Evolutionary conservation across 2,113 vertebrate genomes (phyloP), one percentile per base, ranked within the genome.

Genomic region (Epinephelus lanceolatus): DNA sequence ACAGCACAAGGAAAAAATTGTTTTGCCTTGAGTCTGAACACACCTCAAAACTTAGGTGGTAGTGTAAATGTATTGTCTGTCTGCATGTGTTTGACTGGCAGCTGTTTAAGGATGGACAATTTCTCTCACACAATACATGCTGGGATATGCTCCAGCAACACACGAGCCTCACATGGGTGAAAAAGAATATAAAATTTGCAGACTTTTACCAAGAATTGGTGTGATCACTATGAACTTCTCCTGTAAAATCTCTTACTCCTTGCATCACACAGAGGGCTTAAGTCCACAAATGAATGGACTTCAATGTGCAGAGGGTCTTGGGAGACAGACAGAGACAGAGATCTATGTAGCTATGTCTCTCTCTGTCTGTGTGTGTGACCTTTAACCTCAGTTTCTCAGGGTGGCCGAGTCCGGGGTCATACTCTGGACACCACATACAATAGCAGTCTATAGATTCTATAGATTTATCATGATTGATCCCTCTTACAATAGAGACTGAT

Each of bases 361-460:
- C 78, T 79, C 66, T 79, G 78, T 78, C 73, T 80, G 60, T 81
- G 74, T 72, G 71, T 42, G 72, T 65, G 72, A 80, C 72, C 79
- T 76, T 63, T 85, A 49, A 69, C 79, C 76, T 69, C 69, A 19
- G 65, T 83, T 89, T 63, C 76, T 87, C 76, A 37, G 87, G 84
- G 79, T 87, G 76, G 79, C 66, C 81, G 4, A 51, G 81, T 67
- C 49, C 63, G 75, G 82, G 89, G 84, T 91, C 89, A 89, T 71
- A 80, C 65, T 60, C 45, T 87, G 87, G 89, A 82, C 85, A 87
- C 71, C 2, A 45, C 81, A 78, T 68, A 89, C 87, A 87, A 87
- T 77, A 56, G 84, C 40, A 59, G 60, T 56, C 76, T 78, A 67
- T 78, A 81, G 87, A 57, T 80, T 85, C 85, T 40, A 85, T 89